phyloP scores from a whole-genome alignment of 1,140 invertebrate species.

The Saccostrea echinata region DNA sequence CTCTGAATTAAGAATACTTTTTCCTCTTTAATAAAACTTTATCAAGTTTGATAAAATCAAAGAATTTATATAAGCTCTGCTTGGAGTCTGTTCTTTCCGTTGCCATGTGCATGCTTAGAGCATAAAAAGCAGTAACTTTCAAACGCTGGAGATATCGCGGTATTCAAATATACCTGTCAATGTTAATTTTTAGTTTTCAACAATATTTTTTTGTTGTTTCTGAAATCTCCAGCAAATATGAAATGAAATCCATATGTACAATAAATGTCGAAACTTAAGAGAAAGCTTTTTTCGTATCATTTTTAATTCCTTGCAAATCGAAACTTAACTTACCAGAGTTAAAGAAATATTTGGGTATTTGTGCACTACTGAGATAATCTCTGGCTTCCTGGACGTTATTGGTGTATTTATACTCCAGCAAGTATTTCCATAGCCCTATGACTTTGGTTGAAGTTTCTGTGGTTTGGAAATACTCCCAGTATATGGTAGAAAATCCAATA shows the following conservation, averaged over 20 bases:
- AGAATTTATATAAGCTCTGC: not conserved
- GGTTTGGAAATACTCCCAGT: not conserved
- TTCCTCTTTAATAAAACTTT: conserved; percentile 26
- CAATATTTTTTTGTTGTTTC: not conserved
- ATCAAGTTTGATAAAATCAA: conserved; percentile 35
- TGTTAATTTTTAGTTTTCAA: not conserved
- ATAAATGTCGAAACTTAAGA: no score
- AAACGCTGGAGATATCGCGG: not conserved
- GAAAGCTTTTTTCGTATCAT: no score
- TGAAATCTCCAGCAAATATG: no score
- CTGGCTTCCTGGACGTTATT: not conserved
- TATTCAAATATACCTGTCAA: not conserved
- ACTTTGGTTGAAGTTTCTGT: not conserved
- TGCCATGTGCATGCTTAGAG: not conserved
- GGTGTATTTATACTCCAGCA: not conserved
- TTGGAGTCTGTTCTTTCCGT: not conserved
- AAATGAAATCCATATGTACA: no score
- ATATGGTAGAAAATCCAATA: not conserved
- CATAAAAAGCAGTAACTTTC: not conserved
- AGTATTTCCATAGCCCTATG: not conserved
- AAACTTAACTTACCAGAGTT: conserved; percentile 28
- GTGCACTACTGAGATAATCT: not conserved
- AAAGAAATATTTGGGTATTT: conserved; percentile 10
- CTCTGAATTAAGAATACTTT: conserved; percentile 11
- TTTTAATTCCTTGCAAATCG: no score